Evolutionary conservation across 2,113 vertebrate species (phyloP).

Genomic region (Dinomys branickii): DNA sequence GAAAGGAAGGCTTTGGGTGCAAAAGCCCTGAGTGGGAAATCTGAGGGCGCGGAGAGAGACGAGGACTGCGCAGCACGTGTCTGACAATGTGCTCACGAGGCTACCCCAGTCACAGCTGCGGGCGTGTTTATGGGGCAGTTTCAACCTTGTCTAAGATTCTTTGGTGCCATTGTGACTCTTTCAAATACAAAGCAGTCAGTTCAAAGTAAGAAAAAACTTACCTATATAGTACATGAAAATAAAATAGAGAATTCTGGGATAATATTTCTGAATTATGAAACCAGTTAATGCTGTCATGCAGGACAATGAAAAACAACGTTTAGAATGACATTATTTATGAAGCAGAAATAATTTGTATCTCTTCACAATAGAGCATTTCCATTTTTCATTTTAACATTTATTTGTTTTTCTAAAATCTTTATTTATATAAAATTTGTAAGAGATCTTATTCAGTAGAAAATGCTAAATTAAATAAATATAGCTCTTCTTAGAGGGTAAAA

Average conservation of each 20-base stretch:
- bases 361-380: constrained; percentile 1
- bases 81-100: background rate
- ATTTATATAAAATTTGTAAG: background rate
- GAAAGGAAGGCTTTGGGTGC: background rate
- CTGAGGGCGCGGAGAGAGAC: background rate
- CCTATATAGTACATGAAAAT: background rate
- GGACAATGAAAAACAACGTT: background rate
- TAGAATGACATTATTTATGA: background rate
- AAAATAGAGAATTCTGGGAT: background rate
- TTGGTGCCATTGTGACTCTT: background rate
- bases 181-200: background rate
- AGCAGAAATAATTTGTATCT: background rate
- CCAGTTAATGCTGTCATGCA: background rate
- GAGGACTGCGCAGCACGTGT: accelerated
- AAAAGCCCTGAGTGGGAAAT: background rate
- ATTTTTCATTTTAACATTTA: background rate
- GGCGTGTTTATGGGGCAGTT: background rate
- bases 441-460: background rate
- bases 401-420: background rate
- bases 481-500: background rate
- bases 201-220: background rate
- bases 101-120: background rate
- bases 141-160: background rate
- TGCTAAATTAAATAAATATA: background rate
- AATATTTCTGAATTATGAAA: constrained; percentile 1